Conservation (phyloP, 2,888 invertebrate species). For the Gerris lacustris region DNA sequence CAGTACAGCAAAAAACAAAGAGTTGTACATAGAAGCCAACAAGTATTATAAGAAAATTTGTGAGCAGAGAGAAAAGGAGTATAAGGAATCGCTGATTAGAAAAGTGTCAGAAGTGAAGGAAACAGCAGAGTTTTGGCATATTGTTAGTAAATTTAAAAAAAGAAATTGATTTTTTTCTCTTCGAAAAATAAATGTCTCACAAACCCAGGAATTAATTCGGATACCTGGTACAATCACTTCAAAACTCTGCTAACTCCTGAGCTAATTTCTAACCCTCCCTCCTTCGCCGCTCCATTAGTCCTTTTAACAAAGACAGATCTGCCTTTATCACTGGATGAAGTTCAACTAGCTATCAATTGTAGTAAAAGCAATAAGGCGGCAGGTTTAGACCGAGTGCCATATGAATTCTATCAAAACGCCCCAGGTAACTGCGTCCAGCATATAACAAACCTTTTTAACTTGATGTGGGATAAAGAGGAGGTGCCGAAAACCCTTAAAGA, state of each 20-base stretch:
- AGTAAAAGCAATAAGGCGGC: conserved; percentile 13
- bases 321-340: conserved; percentile 8
- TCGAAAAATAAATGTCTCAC: too few relatives aligned
- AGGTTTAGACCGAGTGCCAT: conserved; percentile 14
- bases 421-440: conserved; percentile 6
- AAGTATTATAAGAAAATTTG: background rate
- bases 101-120: background rate
- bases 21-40: background rate
- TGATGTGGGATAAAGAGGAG: conserved; percentile 13
- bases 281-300: background rate
- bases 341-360: background rate
- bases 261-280: background rate
- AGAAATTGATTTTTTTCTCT: too few relatives aligned
- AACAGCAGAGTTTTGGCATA: background rate
- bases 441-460: conserved; percentile 13
- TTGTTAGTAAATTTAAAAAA: background rate
- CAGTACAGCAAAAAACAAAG: background rate
- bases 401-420: conserved; percentile 14
- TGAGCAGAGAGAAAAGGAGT: background rate
- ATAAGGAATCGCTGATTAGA: background rate
- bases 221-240: background rate
- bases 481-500: conserved; percentile 15
- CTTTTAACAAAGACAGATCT: background rate
- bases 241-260: background rate
- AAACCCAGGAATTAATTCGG: background rate